Conservation (phyloP, 1,140 invertebrate species). For the Whitmania pigra region DNA sequence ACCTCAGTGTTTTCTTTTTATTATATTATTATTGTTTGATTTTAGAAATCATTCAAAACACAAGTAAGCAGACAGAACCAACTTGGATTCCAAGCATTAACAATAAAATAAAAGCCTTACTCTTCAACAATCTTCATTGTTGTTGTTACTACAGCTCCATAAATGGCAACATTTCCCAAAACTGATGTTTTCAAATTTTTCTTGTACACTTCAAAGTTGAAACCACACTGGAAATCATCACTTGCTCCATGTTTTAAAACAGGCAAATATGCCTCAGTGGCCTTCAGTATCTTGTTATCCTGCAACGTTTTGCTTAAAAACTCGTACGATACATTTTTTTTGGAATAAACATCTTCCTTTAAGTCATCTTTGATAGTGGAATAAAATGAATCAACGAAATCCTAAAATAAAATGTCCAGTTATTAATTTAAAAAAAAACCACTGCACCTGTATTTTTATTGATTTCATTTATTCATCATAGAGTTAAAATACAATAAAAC, state of each 20-base stretch:
- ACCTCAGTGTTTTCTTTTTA: slow-evolving; percentile 6
- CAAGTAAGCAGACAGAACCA: too few species aligned
- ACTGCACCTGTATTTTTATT: background rate
- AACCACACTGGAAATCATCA: background rate
- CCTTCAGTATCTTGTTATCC: too few species aligned
- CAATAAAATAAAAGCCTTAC: slow-evolving; percentile 28
- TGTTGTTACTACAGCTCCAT: slow-evolving; percentile 62
- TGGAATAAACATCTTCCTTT: background rate
- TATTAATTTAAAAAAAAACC: slow-evolving; percentile 2
- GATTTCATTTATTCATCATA: background rate
- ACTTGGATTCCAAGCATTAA: slow-evolving; percentile 7
- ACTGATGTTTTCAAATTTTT: slow-evolving; percentile 56
- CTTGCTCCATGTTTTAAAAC: background rate
- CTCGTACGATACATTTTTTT: background rate
- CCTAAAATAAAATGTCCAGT: background rate
- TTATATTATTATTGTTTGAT: too few species aligned
- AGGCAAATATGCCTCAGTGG: background rate
- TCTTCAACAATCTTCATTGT: slow-evolving; percentile 60
- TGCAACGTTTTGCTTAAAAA: too few species aligned
- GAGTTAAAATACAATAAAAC: background rate
- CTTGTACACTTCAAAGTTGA: slow-evolving; percentile 51
- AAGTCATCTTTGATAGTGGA: background rate
- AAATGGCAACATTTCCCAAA: slow-evolving; percentile 69
- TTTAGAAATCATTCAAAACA: background rate
- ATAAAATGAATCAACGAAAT: background rate